Conservation (phyloP, 2,888 invertebrate genomes). For the Zele albiditarsus region DNA sequence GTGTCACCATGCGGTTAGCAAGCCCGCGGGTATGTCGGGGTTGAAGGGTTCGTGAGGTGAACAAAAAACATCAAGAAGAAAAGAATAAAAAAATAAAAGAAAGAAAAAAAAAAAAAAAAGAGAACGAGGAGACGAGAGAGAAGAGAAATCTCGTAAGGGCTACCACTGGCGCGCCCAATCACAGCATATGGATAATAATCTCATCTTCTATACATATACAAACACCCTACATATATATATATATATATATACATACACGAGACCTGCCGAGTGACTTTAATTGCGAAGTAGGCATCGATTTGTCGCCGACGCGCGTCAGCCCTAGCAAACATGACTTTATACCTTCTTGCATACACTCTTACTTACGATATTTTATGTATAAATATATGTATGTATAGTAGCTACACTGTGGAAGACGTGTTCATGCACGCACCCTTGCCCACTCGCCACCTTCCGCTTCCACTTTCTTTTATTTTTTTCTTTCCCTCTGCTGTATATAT, state of each 20-base stretch:
- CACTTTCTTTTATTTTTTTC: conserved; percentile 13
- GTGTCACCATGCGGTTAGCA: conserved; percentile 4
- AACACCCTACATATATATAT: conserved; percentile 22
- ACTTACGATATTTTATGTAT: background rate
- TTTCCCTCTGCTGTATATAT: background rate
- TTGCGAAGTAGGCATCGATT: conserved; percentile 66
- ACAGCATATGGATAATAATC: conserved; percentile 60
- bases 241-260: conserved; percentile 6
- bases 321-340: conserved; percentile 15
- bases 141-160: conserved; percentile 35
- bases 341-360: conserved; percentile 14
- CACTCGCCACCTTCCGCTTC: conserved; percentile 27
- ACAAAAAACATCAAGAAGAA: conserved; percentile 11
- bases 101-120: background rate
- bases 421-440: conserved; percentile 45
- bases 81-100: conserved; percentile 16
- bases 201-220: conserved; percentile 45
- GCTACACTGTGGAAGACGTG: conserved; percentile 33
- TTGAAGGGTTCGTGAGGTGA: conserved; percentile 14
- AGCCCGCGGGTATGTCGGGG: conserved; percentile 15
- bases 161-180: conserved; percentile 53
- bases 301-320: conserved; percentile 55
- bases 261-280: conserved; percentile 58
- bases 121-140: background rate
- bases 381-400: background rate